Percentiles rank a stretch among this genome's conserved stretches.
Evolutionary conservation across 2,797 vertebrate genomes (phyloP).

Genomic region (Artibeus jamaicensis): DNA sequence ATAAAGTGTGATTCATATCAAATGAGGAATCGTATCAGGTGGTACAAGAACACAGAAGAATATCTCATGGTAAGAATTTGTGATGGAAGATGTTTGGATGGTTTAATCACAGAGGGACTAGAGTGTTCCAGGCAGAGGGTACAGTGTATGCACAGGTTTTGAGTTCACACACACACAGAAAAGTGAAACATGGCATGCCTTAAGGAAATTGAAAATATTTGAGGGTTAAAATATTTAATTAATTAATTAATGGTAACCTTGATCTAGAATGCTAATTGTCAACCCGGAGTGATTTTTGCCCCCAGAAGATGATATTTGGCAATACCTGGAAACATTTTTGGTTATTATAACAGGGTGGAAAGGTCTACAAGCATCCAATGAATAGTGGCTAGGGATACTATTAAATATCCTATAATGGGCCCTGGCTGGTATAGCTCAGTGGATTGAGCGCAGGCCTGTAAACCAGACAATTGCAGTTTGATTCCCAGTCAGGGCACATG

Average conservation of each 20-base stretch:
- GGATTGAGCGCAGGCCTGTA: no score
- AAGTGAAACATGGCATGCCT: neutral
- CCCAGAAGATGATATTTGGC: neutral
- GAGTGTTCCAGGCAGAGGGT: neutral
- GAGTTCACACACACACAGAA: neutral
- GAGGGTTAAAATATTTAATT: neutral
- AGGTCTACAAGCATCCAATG: neutral
- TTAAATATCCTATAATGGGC: no score
- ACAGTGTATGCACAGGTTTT: neutral
- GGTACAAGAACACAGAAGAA: neutral
- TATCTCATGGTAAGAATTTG: neutral
- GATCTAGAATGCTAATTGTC: neutral
- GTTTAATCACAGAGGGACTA: neutral
- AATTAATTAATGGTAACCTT: neutral
- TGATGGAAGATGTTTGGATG: neutral
- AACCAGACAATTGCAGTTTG: no score
- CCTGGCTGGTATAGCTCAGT: no score
- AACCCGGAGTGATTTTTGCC: neutral
- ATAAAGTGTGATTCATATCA: neutral
- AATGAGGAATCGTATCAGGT: neutral
- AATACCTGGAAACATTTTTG: neutral
- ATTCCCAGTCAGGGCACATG: no score
- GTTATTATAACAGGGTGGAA: neutral
- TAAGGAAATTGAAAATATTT: neutral
- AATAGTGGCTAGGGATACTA: neutral